Evolutionary conservation across 1,140 invertebrate genomes (phyloP).

Genomic region (Cepaea nemoralis): DNA sequence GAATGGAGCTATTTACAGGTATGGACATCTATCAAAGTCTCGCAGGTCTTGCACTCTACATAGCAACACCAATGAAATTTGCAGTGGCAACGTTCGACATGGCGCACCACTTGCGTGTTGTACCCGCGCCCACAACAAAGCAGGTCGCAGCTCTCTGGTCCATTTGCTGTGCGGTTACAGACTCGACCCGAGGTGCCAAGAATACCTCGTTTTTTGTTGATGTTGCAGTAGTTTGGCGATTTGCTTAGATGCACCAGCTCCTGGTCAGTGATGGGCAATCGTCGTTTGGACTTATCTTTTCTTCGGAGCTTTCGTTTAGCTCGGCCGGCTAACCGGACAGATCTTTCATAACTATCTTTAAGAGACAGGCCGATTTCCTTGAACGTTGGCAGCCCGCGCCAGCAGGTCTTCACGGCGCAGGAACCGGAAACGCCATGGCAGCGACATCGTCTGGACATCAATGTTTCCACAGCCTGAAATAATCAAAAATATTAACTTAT

Average conservation of each 20-base stretch:
- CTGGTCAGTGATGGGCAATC: slow-evolving; percentile 74
- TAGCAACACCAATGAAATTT: slow-evolving; percentile 81
- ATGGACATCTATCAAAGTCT: slow-evolving; percentile 88
- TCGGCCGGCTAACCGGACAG: slow-evolving; percentile 79
- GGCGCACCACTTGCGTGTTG: slow-evolving; percentile 69
- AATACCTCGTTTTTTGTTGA: slow-evolving; percentile 76
- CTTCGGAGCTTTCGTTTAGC: slow-evolving; percentile 67
- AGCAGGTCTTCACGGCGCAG: slow-evolving; percentile 96
- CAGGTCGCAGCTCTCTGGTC: slow-evolving; percentile 78
- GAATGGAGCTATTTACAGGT: slow-evolving; percentile 82
- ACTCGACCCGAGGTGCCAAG: slow-evolving; percentile 76
- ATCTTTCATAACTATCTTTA: slow-evolving; percentile 84
- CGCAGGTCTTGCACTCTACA: slow-evolving; percentile 79
- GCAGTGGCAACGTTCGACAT: slow-evolving; percentile 77
- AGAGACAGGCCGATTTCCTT: slow-evolving; percentile 84
- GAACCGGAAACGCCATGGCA: slow-evolving; percentile 97
- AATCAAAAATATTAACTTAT: no score
- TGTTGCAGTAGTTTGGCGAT: slow-evolving; percentile 80
- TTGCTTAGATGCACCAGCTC: slow-evolving; percentile 78
- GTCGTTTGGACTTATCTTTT: slow-evolving; percentile 54
- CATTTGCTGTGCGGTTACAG: slow-evolving; percentile 78
- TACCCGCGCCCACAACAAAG: slow-evolving; percentile 72
- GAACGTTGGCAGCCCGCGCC: slow-evolving; percentile 90
- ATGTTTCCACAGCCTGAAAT: slow-evolving; percentile 68
- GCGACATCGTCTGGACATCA: slow-evolving; percentile 77